Evolutionary conservation across 2,113 vertebrate species (phyloP).

Genomic region (Melanocharis versteri): DNA sequence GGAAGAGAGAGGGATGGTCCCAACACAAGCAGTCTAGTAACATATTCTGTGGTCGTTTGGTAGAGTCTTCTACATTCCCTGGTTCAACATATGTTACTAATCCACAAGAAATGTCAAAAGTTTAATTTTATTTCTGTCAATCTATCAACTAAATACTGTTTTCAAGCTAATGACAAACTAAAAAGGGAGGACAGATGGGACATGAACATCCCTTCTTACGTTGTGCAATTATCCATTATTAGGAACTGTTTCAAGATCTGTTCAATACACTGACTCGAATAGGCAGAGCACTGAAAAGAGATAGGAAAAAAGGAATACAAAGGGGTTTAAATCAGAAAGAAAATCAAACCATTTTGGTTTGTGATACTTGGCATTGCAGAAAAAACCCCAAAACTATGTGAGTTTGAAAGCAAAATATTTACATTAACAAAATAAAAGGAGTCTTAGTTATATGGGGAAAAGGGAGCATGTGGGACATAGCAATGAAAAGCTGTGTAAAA

Average conservation of each 20-base stretch:
- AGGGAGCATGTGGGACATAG: background rate
- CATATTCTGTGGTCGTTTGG: background rate
- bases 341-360: background rate
- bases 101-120: background rate
- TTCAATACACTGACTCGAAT: background rate
- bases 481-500: background rate
- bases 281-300: background rate
- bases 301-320: background rate
- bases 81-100: background rate
- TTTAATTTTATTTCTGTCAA: background rate
- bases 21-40: background rate
- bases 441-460: background rate
- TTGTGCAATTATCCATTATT: background rate
- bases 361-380: background rate
- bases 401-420: background rate
- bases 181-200: accelerated
- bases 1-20: background rate
- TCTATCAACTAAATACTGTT: background rate
- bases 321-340: background rate
- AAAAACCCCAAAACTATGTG: background rate
- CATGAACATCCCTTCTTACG: background rate
- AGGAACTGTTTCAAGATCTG: background rate
- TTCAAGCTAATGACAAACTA: background rate
- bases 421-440: background rate
- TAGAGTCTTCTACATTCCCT: background rate